Base-by-base conservation (phyloP, 53 echinoderm and acorn worm species). In the Apostichopus leukothele region DNA sequence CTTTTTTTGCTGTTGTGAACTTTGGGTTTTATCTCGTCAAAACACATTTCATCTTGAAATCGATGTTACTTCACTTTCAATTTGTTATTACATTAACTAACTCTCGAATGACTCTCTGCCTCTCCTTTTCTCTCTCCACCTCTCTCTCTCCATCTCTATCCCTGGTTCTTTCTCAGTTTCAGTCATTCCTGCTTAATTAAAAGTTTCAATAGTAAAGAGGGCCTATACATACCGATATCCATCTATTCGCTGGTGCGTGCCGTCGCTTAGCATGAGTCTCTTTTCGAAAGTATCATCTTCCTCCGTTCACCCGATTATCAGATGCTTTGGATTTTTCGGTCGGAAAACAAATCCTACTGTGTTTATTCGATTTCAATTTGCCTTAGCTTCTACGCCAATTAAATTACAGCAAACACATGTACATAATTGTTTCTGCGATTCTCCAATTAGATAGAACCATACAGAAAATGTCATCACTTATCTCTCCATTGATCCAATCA, bases 391-490 rank as follows among this genome's bases (percentile, higher is more conserved):
- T 51, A 81, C 55, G 21, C 59, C 60, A 81, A 81, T 81, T 81
- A 52, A 52, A 81, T 81, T 81, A 54, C 10, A 54, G 9, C 55
- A 81, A 81, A 81, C 81, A 81, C 23, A 52, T 81, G 81, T 81
- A 81, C 57, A 81, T 81, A 81, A 81, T 81, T 81, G 81, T 55
- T 54, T 81, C 57, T 59, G 6, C 55, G 19, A 81, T 21, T 81
- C 54, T 81, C 60, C 81, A 81, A 81, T 81, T 81, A 81, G 59
- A 81, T n/a, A 59, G 59, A 81, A 18, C 81, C 19, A 81, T 59
- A 71, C 71, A 81, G 11, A 81, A 80, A 59, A 81, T 81, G 81
- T 81, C 81, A 81, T 81, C 81, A 81, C 54, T 53, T 81, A 59
- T 21, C 81, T 18, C 60, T 21, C 81, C n/a, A 81, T 21, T 23